Percentiles rank a stretch among this genome's conserved stretches.
Evolutionary conservation across 2,113 vertebrate species (phyloP).

Genomic region (Hystrix brachyura): DNA sequence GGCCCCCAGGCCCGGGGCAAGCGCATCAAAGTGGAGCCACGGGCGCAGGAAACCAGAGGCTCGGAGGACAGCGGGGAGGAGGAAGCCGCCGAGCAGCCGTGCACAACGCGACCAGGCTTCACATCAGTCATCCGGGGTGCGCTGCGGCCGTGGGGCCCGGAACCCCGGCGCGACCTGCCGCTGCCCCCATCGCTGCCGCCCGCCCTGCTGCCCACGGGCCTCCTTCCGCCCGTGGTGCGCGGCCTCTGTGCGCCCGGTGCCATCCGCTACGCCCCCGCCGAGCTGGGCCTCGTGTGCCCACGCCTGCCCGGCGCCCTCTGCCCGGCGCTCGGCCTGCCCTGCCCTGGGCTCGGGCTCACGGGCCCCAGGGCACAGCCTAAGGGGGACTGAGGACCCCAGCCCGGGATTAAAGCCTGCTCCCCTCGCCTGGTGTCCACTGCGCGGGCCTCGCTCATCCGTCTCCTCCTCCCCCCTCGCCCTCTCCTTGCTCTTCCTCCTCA

Average conservation of each 20-base stretch:
- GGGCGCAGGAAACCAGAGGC: neutral
- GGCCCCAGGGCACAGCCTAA: slow-evolving; percentile 87
- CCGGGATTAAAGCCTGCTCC: neutral
- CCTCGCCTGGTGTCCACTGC: neutral
- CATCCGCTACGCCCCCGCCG: slow-evolving; percentile 94
- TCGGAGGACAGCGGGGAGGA: slow-evolving; percentile 87
- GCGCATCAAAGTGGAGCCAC: slow-evolving; percentile 88
- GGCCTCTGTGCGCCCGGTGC: slow-evolving; percentile 93
- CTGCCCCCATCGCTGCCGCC: neutral
- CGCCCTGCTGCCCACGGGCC: slow-evolving; percentile 81
- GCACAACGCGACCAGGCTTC: slow-evolving; percentile 64
- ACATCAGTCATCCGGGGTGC: slow-evolving; percentile 77
- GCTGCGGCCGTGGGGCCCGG: slow-evolving; percentile 63
- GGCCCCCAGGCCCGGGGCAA: slow-evolving; percentile 76
- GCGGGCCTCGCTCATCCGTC: neutral
- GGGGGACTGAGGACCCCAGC: slow-evolving; percentile 76
- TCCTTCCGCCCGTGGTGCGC: slow-evolving; percentile 89
- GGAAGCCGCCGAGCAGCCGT: slow-evolving; percentile 78
- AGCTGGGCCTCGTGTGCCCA: slow-evolving; percentile 92
- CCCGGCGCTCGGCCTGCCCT: slow-evolving; percentile 81
- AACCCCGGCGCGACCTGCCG: slow-evolving; percentile 84
- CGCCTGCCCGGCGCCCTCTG: slow-evolving; percentile 87
- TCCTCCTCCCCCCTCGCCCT: neutral
- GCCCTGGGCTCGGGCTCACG: neutral
- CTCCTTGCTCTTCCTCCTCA: no score